These are phyloP conservation scores for Panorpa germanica DNA, from an alignment of 2,888 invertebrate genomes.

Conservation along the genomic window DNA sequence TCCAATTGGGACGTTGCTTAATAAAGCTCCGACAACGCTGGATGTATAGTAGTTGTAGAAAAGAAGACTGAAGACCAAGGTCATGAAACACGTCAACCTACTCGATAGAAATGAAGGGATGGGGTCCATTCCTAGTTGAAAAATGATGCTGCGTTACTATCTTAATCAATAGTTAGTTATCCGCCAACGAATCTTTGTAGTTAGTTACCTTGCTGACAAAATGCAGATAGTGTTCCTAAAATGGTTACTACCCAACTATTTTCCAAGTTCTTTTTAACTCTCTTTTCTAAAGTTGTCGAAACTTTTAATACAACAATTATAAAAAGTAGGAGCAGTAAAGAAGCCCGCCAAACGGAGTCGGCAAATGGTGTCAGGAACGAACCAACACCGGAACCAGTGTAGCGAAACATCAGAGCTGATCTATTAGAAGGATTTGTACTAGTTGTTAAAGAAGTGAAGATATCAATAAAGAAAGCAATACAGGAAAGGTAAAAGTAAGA, in stretches of 20 bases:
- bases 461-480: too few relatives aligned
- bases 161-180: not conserved
- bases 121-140: slow-evolving; percentile 17
- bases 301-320: not conserved
- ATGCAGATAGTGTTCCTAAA: slow-evolving; percentile 17
- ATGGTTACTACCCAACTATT: slow-evolving; percentile 10
- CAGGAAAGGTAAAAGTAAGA: too few relatives aligned
- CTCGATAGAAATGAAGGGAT: slow-evolving; percentile 16
- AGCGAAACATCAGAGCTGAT: slow-evolving; percentile 19
- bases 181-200: not conserved
- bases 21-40: slow-evolving; percentile 21
- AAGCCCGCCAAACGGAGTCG: slow-evolving; percentile 17
- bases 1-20: slow-evolving; percentile 19
- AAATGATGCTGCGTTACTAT: not conserved
- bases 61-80: slow-evolving; percentile 18
- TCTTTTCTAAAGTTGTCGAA: slow-evolving; percentile 13
- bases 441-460: not conserved
- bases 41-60: slow-evolving; percentile 24
- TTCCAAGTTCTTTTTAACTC: slow-evolving; percentile 11
- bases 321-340: not conserved
- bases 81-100: slow-evolving; percentile 17
- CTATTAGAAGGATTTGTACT: not conserved
- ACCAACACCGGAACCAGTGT: slow-evolving; percentile 17
- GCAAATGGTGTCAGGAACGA: slow-evolving; percentile 21
- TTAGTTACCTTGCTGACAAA: slow-evolving; percentile 20